Conservation (phyloP, 2,113 vertebrate genomes). For the Telmatochromis brachygnathus region DNA sequence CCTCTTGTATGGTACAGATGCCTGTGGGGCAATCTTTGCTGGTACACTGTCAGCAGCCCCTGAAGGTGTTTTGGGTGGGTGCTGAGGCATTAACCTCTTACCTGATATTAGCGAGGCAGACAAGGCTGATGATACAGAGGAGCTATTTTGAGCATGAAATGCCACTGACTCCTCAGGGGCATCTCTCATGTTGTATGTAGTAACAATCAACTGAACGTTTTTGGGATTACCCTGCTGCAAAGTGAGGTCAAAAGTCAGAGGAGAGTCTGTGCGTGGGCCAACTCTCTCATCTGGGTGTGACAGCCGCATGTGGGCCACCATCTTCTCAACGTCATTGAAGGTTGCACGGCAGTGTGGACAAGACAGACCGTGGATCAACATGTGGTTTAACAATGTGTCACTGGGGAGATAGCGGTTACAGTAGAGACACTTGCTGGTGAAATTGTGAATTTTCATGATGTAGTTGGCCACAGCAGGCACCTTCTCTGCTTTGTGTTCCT, state of each 20-base stretch:
- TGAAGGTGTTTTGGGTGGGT: slow-evolving; percentile 75
- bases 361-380: slow-evolving; percentile 95
- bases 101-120: slow-evolving; percentile 69
- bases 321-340: slow-evolving; percentile 98
- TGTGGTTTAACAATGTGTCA: slow-evolving; percentile 94
- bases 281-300: slow-evolving; percentile 88
- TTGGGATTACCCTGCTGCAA: slow-evolving; percentile 97
- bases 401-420: slow-evolving; percentile 98
- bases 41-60: slow-evolving; percentile 67
- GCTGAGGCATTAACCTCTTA: slow-evolving; percentile 71
- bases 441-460: slow-evolving; percentile 99
- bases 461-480: slow-evolving; percentile 96
- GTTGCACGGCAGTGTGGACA: slow-evolving; percentile 94
- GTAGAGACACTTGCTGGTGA: slow-evolving; percentile 98
- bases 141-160: slow-evolving; percentile 88
- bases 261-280: slow-evolving; percentile 91
- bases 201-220: slow-evolving; percentile 94
- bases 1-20: slow-evolving; percentile 93
- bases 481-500: slow-evolving; percentile 98
- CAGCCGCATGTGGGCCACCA: slow-evolving; percentile 94
- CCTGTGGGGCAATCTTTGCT: slow-evolving; percentile 79
- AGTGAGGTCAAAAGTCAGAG: slow-evolving; percentile 93
- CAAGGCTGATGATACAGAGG: slow-evolving; percentile 57
- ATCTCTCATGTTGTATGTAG: slow-evolving; percentile 95
- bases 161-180: slow-evolving; percentile 92